Evolutionary conservation across 2,797 vertebrate species (phyloP).

Genomic region (Helarctos malayanus): DNA sequence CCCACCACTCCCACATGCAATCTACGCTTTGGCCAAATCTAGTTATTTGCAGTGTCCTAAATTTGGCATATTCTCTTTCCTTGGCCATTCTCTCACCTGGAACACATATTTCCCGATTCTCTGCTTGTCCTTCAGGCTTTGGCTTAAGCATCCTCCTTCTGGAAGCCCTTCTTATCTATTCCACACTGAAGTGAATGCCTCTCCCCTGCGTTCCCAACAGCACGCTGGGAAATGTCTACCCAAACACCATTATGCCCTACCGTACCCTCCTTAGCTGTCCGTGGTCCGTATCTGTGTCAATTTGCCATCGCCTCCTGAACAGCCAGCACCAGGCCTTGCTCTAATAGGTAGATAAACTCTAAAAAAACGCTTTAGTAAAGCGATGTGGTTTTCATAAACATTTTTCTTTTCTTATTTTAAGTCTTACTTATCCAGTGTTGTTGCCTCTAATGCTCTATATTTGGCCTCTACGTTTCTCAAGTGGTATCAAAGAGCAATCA

Average conservation of each 20-base stretch:
- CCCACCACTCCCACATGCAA: not conserved
- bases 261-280: accelerated
- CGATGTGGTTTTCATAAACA: not conserved
- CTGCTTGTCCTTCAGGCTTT: not conserved
- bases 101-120: not conserved
- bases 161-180: not conserved
- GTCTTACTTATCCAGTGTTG: not conserved
- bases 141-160: not conserved
- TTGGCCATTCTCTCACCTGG: not conserved
- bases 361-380: not conserved
- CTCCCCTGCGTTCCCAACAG: not conserved
- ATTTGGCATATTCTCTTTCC: not conserved
- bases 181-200: too few species aligned
- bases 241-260: not conserved
- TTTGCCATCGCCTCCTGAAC: not conserved
- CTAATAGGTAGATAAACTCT: not conserved
- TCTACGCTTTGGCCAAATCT: not conserved
- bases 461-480: not conserved
- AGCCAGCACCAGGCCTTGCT: not conserved
- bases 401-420: conserved; percentile 14
- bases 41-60: not conserved
- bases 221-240: not conserved
- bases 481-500: not conserved
- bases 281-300: not conserved
- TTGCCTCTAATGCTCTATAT: not conserved